Evolutionary conservation across 2,888 invertebrate species (phyloP).

Genomic region (Xanthia togata): DNA sequence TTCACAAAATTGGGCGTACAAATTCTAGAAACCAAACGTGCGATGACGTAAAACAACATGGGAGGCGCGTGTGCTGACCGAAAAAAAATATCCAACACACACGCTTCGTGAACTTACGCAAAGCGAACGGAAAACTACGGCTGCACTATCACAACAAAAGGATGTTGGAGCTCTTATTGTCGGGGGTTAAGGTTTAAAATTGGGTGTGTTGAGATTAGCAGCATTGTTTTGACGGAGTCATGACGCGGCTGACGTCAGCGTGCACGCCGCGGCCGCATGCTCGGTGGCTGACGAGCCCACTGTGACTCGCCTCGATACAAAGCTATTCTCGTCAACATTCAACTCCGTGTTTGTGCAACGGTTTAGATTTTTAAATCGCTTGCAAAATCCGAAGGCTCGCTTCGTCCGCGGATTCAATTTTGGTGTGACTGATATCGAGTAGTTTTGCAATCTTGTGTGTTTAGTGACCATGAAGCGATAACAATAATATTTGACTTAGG

Average conservation of each 20-base stretch:
- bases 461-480: constrained; percentile 29
- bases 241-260: constrained; percentile 85
- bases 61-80: constrained; percentile 54
- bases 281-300: constrained; percentile 82
- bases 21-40: constrained; percentile 39
- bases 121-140: constrained; percentile 83
- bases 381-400: constrained; percentile 43
- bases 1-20: constrained; percentile 29
- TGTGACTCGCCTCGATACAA: constrained; percentile 60
- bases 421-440: constrained; percentile 10
- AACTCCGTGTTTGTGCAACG: constrained; percentile 47
- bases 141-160: constrained; percentile 64
- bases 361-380: constrained; percentile 45
- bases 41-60: constrained; percentile 59
- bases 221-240: constrained; percentile 72
- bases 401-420: constrained; percentile 45
- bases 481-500: constrained; percentile 24
- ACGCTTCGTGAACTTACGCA: constrained; percentile 70
- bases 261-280: constrained; percentile 80
- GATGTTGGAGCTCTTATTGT: constrained; percentile 49
- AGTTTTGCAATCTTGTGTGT: constrained; percentile 38
- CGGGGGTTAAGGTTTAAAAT: constrained; percentile 56
- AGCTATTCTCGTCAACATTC: constrained; percentile 54
- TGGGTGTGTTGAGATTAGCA: constrained; percentile 51
- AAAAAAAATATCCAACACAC: constrained; percentile 55